Evolutionary conservation across 1,140 invertebrate species (phyloP), one percentile per base, ranked within the genome.

Genomic region (Cyrtorhinus lividipennis): DNA sequence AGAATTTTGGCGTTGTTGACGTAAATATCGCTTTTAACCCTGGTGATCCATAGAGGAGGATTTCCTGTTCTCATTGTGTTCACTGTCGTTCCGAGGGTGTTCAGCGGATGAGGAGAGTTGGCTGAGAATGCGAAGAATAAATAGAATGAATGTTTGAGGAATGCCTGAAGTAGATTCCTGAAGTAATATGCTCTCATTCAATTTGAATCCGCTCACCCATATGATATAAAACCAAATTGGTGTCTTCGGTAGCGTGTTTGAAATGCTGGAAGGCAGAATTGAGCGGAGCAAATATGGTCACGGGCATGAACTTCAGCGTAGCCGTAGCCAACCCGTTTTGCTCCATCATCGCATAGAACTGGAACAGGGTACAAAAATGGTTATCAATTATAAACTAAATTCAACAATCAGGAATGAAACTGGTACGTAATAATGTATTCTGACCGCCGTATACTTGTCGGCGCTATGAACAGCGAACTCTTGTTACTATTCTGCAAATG

Each of bases 1-100:
- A 85, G 72, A 30, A 91, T 79, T 73, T 81, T 83, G 0, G 87
- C 88, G 72, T 90, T 89, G 72, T 91, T 91, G 62, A 90, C 80
- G 73, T 81, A 91, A 65, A 88, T 81, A 62, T 87, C 85, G 57
- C 78, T 77, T 2, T 76, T 74, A 62, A 76, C 79, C 61, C 80
- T 76, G 25, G 86, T 88, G 30, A 91, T 80, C 83, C 87, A 90
- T 56, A 91, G 72, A 2, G 86, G 86, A 1, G 87, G 86, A 75
- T 87, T 88, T 18, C 87, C 87, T 24, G 84, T 83, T 66, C 87
- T 76, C 72, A 89, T 84, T 15, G 87, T 86, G 24, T 80, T 80
- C 69, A 88, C 78, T 1, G 79, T 81, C 22, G 71, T 71, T n/a
- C 75, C 72, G 66, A 90, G 75, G 68, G 86, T 80, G 61, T 85